phyloP scores from a whole-genome alignment of 2,888 invertebrate genomes.

The Gryllus longicercus region DNA sequence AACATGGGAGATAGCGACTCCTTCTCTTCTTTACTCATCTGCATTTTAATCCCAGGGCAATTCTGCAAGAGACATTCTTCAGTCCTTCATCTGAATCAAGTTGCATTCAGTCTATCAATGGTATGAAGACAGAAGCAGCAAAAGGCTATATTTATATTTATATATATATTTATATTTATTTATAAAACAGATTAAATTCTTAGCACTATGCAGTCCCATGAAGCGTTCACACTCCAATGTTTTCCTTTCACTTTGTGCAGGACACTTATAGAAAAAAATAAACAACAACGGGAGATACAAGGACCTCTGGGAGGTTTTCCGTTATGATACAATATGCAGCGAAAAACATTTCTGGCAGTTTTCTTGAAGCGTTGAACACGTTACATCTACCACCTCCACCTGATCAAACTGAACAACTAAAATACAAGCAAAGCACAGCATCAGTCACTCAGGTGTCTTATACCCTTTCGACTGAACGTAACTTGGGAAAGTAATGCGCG shows the following conservation, averaged over 20 bases:
- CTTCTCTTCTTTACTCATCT: background rate
- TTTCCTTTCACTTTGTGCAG: background rate
- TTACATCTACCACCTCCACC: constrained; percentile 3
- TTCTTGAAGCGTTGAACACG: background rate
- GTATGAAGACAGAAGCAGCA: background rate
- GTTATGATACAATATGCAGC: background rate
- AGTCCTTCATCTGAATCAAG: background rate
- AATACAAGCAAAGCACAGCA: constrained; percentile 8
- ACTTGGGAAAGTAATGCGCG: background rate
- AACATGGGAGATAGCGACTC: background rate
- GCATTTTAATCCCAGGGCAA: background rate
- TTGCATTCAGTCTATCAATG: background rate
- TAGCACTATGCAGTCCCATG: background rate
- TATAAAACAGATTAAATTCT: constrained; percentile 17
- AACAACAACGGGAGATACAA: background rate
- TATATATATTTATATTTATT: background rate
- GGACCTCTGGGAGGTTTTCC: background rate
- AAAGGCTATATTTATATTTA: constrained; percentile 11
- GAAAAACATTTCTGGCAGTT: constrained; percentile 17
- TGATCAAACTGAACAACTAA: background rate
- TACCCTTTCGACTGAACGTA: constrained; percentile 17
- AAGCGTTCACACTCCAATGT: background rate
- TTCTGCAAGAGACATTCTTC: background rate
- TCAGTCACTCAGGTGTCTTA: constrained; percentile 4
- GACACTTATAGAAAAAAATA: background rate